These are phyloP conservation scores for Entomobrya multifasciata DNA, from an alignment of 2,888 invertebrate species.

Conservation along the genomic window DNA sequence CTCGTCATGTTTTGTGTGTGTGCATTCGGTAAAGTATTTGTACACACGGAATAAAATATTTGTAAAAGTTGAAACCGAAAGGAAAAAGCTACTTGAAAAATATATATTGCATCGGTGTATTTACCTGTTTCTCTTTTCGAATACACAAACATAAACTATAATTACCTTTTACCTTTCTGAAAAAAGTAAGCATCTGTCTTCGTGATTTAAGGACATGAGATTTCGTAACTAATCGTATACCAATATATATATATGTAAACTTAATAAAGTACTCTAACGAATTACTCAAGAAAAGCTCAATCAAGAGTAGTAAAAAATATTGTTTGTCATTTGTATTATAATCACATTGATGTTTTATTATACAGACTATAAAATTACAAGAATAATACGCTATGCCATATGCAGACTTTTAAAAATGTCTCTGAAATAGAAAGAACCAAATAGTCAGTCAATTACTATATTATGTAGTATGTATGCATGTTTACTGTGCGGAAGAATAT, in stretches of 20 bases:
- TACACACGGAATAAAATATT: neutral
- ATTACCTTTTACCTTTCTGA: neutral
- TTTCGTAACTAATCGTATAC: neutral
- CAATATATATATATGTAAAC: neutral
- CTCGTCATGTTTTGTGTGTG: neutral
- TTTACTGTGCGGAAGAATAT: too few relatives aligned
- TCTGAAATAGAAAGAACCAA: constrained; percentile 25
- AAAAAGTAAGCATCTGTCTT: constrained; percentile 7
- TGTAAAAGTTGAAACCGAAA: neutral
- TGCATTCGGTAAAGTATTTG: neutral
- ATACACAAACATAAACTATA: neutral
- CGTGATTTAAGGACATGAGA: too few relatives aligned
- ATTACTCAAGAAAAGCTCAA: constrained; percentile 59
- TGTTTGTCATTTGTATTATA: constrained; percentile 33
- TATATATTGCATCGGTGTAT: neutral
- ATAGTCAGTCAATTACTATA: neutral
- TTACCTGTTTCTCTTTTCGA: constrained; percentile 11
- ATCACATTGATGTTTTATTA: constrained; percentile 23
- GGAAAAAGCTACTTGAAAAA: neutral
- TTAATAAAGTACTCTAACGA: constrained; percentile 24
- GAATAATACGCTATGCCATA: neutral
- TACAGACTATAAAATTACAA: neutral
- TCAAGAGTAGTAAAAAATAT: constrained; percentile 24
- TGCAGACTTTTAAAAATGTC: neutral
- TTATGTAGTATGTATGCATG: too few relatives aligned